A percentile compares a stretch with the other conserved stretches of the same genome.
Evolutionary conservation across 2,888 invertebrate species (phyloP).

Genomic region (Drosophila tanythrix): DNA sequence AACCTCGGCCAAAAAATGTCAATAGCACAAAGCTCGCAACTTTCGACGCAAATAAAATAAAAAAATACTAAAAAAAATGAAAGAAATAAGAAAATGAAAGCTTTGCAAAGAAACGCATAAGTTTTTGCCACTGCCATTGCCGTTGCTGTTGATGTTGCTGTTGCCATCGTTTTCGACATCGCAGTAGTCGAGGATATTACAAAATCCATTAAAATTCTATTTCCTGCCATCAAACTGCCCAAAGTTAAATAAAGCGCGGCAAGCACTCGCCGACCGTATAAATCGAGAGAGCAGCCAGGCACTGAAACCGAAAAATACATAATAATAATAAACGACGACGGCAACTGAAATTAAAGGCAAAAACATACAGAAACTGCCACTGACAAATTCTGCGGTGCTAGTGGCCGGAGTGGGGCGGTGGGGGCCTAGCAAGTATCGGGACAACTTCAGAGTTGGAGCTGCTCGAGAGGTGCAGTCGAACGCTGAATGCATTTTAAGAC

Average conservation of each 20-base stretch:
- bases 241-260: constrained; percentile 77
- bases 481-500: constrained; percentile 65
- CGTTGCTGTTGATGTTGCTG: constrained; percentile 10
- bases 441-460: constrained; percentile 45
- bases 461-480: constrained; percentile 65
- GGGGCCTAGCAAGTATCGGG: constrained; percentile 13
- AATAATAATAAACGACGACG: constrained; percentile 78
- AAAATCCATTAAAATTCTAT: constrained; percentile 80
- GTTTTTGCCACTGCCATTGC: constrained; percentile 26
- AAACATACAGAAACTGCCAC: constrained; percentile 44
- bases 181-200: constrained; percentile 67
- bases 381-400: constrained; percentile 41
- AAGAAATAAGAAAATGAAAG: constrained; percentile 18
- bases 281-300: constrained; percentile 32
- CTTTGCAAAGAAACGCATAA: constrained; percentile 50
- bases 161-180: constrained; percentile 26
- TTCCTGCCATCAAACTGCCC: constrained; percentile 80
- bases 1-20: constrained; percentile 59
- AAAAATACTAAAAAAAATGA: constrained; percentile 35
- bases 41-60: constrained; percentile 37
- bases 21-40: constrained; percentile 52
- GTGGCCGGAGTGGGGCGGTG: neutral
- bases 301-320: constrained; percentile 64
- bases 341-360: constrained; percentile 58
- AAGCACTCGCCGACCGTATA: constrained; percentile 42